Conservation (phyloP, 2,113 vertebrate genomes). For the Zapornia atra region DNA sequence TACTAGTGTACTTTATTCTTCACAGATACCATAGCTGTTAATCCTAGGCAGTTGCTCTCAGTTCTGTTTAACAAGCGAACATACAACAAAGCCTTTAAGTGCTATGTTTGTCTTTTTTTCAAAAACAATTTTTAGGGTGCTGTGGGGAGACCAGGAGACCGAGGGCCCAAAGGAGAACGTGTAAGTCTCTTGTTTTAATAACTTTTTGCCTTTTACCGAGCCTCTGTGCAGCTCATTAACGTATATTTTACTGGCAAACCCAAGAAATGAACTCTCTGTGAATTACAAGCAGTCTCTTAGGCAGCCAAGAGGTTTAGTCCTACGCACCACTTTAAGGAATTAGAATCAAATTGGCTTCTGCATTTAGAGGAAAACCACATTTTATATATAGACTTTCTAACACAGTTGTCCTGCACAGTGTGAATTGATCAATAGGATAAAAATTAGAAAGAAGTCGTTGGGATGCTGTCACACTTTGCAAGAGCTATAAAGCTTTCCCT, state of each 20-base stretch:
- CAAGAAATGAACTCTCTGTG: not conserved
- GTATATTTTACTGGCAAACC: not conserved
- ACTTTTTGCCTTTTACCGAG: not conserved
- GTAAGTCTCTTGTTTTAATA: constrained; percentile 73
- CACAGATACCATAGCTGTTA: not conserved
- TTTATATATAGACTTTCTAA: not conserved
- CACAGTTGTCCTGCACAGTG: not conserved
- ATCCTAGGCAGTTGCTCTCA: not conserved
- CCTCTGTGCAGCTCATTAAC: not conserved
- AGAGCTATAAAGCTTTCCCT: not conserved
- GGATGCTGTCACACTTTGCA: not conserved
- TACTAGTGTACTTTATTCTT: not conserved
- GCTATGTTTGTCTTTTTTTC: not conserved
- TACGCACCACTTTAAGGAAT: not conserved
- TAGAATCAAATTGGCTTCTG: not conserved
- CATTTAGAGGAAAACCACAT: not conserved
- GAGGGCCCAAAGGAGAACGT: constrained; percentile 97
- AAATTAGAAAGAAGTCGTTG: not conserved
- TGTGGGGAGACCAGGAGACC: constrained; percentile 87
- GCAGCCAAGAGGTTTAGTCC: not conserved
- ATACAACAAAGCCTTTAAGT: not conserved
- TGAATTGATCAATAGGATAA: not conserved
- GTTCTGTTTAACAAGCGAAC: not conserved
- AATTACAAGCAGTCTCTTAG: not conserved
- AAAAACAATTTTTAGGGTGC: constrained; percentile 80